These are phyloP conservation scores for Cephalopachus bancanus DNA, from an alignment of 2,797 vertebrate species.

Conservation along the genomic window DNA sequence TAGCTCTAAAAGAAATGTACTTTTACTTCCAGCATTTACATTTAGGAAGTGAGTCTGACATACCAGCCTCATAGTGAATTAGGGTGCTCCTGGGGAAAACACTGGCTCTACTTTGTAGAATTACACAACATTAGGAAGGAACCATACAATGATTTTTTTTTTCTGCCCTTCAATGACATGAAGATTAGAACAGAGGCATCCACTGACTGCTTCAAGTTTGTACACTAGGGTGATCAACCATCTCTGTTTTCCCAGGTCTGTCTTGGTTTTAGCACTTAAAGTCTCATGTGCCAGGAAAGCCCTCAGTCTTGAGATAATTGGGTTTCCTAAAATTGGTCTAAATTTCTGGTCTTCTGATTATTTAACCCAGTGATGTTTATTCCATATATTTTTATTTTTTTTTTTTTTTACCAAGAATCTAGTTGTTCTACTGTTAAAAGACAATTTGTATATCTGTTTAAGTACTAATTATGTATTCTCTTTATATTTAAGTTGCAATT, in stretches of 20 bases:
- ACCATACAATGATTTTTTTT: neutral
- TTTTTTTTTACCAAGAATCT: neutral
- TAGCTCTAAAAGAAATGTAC: neutral
- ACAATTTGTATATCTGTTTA: neutral
- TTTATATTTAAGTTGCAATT: slow-evolving; percentile 9
- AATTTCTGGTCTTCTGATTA: neutral
- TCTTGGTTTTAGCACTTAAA: neutral
- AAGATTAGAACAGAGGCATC: neutral
- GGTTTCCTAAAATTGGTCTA: neutral
- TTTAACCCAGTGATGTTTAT: neutral
- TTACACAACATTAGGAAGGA: slow-evolving; percentile 13
- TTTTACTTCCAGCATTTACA: slow-evolving; percentile 18
- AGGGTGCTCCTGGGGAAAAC: neutral
- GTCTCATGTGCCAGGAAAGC: neutral
- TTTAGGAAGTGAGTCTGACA: neutral
- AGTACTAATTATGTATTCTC: slow-evolving; percentile 10
- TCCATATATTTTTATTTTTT: neutral
- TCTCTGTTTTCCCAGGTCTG: neutral
- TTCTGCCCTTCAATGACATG: neutral
- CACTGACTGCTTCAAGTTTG: neutral
- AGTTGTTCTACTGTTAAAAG: neutral
- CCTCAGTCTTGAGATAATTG: neutral
- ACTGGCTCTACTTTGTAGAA: neutral
- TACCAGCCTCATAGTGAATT: neutral
- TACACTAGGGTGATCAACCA: neutral